Evolutionary conservation across 2,888 invertebrate genomes (phyloP).

Genomic region (Zaprionus lineosus): DNA sequence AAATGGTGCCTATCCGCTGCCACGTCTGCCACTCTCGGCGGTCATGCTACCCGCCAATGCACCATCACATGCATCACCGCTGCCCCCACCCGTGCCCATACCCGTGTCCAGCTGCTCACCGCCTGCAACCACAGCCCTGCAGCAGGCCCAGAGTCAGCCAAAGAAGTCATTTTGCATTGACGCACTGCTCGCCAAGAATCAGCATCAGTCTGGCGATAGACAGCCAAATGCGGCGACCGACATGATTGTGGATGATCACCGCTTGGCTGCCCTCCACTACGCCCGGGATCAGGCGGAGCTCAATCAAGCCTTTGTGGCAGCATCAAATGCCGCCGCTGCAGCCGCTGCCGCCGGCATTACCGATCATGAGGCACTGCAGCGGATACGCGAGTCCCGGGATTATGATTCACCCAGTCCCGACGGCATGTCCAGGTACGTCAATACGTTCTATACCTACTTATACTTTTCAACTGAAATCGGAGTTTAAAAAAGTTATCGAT

Average conservation of each 20-base stretch:
- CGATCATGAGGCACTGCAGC: constrained; percentile 81
- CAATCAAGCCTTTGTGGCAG: constrained; percentile 69
- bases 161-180: constrained; percentile 96
- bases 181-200: constrained; percentile 89
- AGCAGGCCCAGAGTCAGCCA: constrained; percentile 68
- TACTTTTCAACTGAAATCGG: too few species aligned
- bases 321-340: constrained; percentile 67
- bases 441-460: too few species aligned
- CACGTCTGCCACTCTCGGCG: constrained; percentile 70
- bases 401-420: constrained; percentile 83
- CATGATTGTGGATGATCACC: constrained; percentile 69
- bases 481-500: too few species aligned
- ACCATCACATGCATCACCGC: constrained; percentile 14
- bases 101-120: constrained; percentile 43
- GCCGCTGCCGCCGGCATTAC: constrained; percentile 72
- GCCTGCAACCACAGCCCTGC: constrained; percentile 37
- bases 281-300: constrained; percentile 73
- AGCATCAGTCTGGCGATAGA: constrained; percentile 67
- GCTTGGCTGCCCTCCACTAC: constrained; percentile 69
- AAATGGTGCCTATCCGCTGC: constrained; percentile 66
- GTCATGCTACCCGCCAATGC: constrained; percentile 61
- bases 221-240: constrained; percentile 25
- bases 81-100: constrained; percentile 27
- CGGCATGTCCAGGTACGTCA: constrained; percentile 83
- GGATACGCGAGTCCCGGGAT: constrained; percentile 81